Evolutionary conservation across 2,888 invertebrate genomes (phyloP).

Genomic region (Amphipyra tragopoginis): DNA sequence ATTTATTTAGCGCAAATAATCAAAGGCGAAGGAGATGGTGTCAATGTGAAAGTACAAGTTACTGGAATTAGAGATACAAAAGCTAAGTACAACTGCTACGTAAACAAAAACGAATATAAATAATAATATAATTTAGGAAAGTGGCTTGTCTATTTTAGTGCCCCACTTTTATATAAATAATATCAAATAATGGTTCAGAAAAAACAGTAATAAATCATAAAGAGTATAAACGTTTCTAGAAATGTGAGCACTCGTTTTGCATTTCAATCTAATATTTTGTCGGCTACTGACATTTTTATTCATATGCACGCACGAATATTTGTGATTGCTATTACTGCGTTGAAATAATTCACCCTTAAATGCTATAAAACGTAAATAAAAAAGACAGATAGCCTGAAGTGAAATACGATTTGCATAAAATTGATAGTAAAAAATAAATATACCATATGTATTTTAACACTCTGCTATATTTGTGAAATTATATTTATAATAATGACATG

Average conservation of each 20-base stretch:
- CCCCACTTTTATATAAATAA: too few relatives aligned
- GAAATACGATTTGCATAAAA: background rate
- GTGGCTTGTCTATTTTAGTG: too few relatives aligned
- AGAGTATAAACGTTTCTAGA: slow-evolving; percentile 15
- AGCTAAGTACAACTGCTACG: too few relatives aligned
- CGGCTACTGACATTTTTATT: slow-evolving; percentile 38
- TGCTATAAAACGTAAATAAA: slow-evolving; percentile 24
- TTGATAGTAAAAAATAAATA: background rate
- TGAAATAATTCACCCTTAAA: slow-evolving; percentile 42
- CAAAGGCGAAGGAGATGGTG: too few relatives aligned
- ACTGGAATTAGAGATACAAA: too few relatives aligned
- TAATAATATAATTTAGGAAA: too few relatives aligned
- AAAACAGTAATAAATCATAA: slow-evolving; percentile 8
- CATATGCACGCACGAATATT: slow-evolving; percentile 33
- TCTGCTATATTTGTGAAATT: too few relatives aligned
- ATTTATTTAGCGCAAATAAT: too few relatives aligned
- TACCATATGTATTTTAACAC: background rate
- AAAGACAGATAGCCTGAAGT: slow-evolving; percentile 11
- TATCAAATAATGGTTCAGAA: background rate
- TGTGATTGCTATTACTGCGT: slow-evolving; percentile 25
- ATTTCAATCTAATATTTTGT: slow-evolving; percentile 41
- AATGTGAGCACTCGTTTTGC: slow-evolving; percentile 20
- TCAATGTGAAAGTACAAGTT: too few relatives aligned
- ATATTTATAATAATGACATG: too few relatives aligned
- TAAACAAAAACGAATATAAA: too few relatives aligned